A percentile compares a stretch with the other conserved stretches of the same genome.
Evolutionary conservation across 2,888 invertebrate genomes (phyloP).

Genomic region (Cryptophagus acutangulus): DNA sequence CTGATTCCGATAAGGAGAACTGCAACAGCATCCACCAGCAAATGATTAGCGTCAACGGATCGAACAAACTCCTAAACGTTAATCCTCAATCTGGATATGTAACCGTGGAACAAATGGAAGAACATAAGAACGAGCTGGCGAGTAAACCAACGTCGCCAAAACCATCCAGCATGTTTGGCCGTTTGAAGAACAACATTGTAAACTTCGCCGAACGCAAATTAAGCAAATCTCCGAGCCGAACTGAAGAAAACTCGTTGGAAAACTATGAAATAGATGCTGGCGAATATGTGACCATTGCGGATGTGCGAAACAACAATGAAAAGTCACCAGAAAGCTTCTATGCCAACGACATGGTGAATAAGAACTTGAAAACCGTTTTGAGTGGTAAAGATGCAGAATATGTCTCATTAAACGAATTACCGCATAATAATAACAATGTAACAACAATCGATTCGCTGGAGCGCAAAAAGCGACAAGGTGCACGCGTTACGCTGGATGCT

Average conservation of each 20-base stretch:
- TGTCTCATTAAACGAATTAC: conserved; percentile 75
- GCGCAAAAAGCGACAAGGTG: conserved; percentile 59
- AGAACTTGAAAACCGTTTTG: conserved; percentile 56
- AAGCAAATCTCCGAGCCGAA: conserved; percentile 53
- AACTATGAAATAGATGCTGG: conserved; percentile 54
- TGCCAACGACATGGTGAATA: conserved; percentile 64
- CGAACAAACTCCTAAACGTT: conserved; percentile 45
- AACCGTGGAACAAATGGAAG: conserved; percentile 25
- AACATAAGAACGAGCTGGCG: neutral
- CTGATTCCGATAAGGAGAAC: conserved; percentile 27
- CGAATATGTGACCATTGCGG: conserved; percentile 82
- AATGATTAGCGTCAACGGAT: conserved; percentile 44
- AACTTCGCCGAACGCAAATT: conserved; percentile 38
- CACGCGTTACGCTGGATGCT: conserved; percentile 76
- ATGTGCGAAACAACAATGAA: conserved; percentile 74
- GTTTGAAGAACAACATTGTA: conserved; percentile 52
- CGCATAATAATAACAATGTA: conserved; percentile 41
- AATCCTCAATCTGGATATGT: conserved; percentile 45
- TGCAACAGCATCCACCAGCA: conserved; percentile 37
- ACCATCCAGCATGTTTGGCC: conserved; percentile 62
- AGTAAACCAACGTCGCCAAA: conserved; percentile 38
- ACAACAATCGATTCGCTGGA: conserved; percentile 50
- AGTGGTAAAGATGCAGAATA: conserved; percentile 71
- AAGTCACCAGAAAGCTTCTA: conserved; percentile 53
- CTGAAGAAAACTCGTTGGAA: conserved; percentile 33